Conservation (phyloP, 2,797 vertebrate species). For the Neomorphus geoffroyi region DNA sequence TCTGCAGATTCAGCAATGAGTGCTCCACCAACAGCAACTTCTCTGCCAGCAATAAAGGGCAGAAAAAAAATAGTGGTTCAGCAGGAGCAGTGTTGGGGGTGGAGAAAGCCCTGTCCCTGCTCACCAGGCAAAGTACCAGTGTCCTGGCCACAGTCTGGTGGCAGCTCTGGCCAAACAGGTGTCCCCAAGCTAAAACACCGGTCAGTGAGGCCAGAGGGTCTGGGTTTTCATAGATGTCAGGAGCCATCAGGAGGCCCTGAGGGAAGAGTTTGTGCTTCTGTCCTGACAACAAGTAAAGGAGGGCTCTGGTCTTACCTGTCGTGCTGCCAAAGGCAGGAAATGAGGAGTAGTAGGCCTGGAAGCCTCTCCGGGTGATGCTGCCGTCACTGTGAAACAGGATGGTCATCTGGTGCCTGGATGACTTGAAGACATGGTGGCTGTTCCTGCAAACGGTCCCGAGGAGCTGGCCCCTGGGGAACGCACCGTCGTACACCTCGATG, state of each 20-base stretch:
- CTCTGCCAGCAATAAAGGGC: background rate
- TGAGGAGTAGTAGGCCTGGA: background rate
- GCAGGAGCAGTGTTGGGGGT: background rate
- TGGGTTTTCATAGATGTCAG: too few relatives aligned
- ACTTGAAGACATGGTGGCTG: background rate
- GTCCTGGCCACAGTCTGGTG: background rate
- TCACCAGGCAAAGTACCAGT: background rate
- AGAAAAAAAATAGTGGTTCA: background rate
- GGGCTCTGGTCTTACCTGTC: background rate
- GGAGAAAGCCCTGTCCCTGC: background rate
- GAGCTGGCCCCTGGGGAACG: fast-evolving
- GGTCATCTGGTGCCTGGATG: background rate
- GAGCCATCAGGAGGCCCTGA: background rate
- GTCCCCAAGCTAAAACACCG: background rate
- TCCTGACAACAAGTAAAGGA: background rate
- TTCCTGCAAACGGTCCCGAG: background rate
- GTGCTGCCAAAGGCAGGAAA: fast-evolving
- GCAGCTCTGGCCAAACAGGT: background rate
- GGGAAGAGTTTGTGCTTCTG: background rate
- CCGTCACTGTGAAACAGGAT: background rate
- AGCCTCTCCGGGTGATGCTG: background rate
- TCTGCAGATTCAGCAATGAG: background rate
- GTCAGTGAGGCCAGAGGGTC: too few relatives aligned
- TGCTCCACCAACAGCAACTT: background rate
- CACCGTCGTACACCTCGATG: background rate